A percentile compares a stretch with the other conserved stretches of the same genome.
Conservation (phyloP, 2,113 vertebrate genomes). For the Butorides virescens region DNA sequence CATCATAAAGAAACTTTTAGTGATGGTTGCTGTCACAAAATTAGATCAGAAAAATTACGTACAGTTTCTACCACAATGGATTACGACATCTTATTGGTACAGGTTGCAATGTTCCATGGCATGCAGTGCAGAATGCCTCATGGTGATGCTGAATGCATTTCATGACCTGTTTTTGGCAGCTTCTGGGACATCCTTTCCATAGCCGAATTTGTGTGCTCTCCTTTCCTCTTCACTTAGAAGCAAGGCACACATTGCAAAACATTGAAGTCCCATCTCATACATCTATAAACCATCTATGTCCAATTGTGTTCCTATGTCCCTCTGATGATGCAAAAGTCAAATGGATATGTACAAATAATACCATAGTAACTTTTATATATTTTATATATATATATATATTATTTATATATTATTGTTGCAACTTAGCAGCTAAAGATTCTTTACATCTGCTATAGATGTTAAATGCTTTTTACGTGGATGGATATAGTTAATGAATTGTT, state of each 20-base stretch:
- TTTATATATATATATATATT: not conserved
- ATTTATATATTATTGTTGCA: not conserved
- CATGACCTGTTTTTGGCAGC: conserved; percentile 38
- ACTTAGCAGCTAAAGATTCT: not conserved
- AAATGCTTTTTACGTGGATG: conserved; percentile 6
- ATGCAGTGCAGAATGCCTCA: conserved; percentile 44
- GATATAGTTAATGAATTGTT: not conserved
- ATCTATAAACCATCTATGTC: not conserved
- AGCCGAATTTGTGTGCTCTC: conserved; percentile 20
- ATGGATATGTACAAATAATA: not conserved
- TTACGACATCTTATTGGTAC: not conserved
- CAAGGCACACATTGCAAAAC: conserved; percentile 23
- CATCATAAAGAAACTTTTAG: conserved; percentile 4
- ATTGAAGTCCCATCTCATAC: not conserved
- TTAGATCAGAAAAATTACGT: not conserved
- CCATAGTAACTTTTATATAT: not conserved
- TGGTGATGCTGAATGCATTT: conserved; percentile 42
- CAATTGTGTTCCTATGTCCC: not conserved
- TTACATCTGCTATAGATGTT: not conserved
- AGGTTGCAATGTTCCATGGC: conserved; percentile 26
- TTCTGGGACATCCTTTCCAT: not conserved
- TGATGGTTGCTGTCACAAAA: conserved; percentile 36
- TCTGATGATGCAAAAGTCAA: conserved; percentile 12
- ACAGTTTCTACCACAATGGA: not conserved
- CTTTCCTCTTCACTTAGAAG: conserved; percentile 15